phyloP scores from a whole-genome alignment of 53 echinoderm and acorn worm genomes.

The Paelopatides confundens region DNA sequence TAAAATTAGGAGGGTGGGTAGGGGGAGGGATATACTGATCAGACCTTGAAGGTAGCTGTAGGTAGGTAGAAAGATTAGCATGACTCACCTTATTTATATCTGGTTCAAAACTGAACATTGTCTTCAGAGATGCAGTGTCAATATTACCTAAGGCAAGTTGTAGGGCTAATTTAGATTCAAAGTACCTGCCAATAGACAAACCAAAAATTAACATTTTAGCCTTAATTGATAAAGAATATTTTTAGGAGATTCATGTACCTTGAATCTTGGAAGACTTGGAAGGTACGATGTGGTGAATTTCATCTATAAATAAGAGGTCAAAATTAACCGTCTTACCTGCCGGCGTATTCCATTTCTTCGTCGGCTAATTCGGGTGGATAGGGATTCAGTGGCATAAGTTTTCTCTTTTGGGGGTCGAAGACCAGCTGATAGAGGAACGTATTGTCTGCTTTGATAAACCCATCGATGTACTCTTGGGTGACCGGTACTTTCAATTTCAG shows the following conservation, averaged over 20 bases:
- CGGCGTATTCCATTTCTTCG: constrained; percentile 77
- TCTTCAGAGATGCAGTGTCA: constrained; percentile 72
- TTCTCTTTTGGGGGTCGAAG: constrained; percentile 83
- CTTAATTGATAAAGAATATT: too few species aligned
- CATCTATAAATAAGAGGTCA: too few species aligned
- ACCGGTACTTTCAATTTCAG: constrained; percentile 85
- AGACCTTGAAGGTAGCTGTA: too few species aligned
- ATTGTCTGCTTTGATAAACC: constrained; percentile 86
- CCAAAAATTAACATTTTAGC: too few species aligned
- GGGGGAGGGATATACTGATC: too few species aligned
- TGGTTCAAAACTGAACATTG: constrained; percentile 76
- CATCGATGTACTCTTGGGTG: constrained; percentile 85
- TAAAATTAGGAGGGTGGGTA: too few species aligned
- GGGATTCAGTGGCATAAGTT: constrained; percentile 81
- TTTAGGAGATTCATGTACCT: too few species aligned
- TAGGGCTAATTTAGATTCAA: constrained; percentile 56
- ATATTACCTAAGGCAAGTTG: constrained; percentile 90
- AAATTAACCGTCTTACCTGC: constrained; percentile 57
- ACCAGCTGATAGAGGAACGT: constrained; percentile 95
- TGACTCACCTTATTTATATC: constrained; percentile 70
- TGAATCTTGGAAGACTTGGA: too few species aligned
- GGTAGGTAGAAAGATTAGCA: background rate
- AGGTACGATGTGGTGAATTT: too few species aligned
- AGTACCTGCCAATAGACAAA: constrained; percentile 60
- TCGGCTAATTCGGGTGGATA: constrained; percentile 78